These are phyloP conservation scores for Pampusana beccarii DNA, from an alignment of 2,113 vertebrate species.

Conservation along the genomic window DNA sequence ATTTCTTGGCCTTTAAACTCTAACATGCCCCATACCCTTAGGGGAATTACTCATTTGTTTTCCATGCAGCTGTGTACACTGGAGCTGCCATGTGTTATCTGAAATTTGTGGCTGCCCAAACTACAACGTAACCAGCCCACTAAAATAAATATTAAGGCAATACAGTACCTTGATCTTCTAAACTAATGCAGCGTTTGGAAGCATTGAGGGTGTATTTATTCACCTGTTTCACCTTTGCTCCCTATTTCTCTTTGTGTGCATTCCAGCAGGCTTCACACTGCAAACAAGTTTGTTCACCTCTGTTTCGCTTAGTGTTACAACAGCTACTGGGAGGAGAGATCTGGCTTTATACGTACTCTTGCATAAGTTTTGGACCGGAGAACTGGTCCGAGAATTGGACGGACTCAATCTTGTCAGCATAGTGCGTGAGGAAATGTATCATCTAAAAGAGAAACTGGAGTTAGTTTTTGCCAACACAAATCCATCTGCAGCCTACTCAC, in stretches of 20 bases:
- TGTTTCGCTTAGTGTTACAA: neutral
- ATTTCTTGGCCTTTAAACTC: neutral
- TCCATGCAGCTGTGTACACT: neutral
- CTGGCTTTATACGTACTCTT: slow-evolving; percentile 87
- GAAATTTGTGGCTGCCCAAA: neutral
- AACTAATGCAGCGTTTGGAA: neutral
- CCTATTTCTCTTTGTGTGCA: neutral
- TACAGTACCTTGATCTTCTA: neutral
- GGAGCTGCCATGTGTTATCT: neutral
- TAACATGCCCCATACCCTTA: accelerated
- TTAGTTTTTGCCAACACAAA: neutral
- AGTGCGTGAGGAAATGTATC: slow-evolving; percentile 94
- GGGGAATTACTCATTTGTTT: neutral
- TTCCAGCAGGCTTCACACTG: neutral
- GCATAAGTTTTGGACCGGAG: slow-evolving; percentile 99
- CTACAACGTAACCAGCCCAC: neutral
- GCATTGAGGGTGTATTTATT: neutral
- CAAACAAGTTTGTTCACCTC: neutral
- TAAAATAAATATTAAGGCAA: neutral
- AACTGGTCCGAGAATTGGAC: slow-evolving; percentile 99
- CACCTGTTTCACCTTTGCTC: neutral
- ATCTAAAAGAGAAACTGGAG: slow-evolving; percentile 79
- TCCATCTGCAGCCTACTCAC: neutral
- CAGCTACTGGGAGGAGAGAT: neutral
- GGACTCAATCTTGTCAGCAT: slow-evolving; percentile 98